A percentile compares a stretch with the other conserved stretches of the same genome.
These are phyloP conservation scores for Riparia riparia DNA, from an alignment of 2,113 vertebrate genomes.

Conservation along the genomic window DNA sequence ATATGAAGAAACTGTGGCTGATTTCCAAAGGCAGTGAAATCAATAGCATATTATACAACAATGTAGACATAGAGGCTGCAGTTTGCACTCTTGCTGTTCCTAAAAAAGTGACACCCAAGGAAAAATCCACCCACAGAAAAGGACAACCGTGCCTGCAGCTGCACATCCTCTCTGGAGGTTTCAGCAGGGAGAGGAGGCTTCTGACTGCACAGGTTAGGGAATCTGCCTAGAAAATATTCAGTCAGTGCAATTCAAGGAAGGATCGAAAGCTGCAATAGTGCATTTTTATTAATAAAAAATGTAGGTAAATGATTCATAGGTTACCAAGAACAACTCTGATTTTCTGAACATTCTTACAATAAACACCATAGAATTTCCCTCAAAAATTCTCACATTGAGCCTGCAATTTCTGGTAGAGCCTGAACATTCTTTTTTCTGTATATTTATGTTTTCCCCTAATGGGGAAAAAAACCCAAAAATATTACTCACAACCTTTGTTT, in stretches of 20 bases:
- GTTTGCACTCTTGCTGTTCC: background rate
- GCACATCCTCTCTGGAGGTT: background rate
- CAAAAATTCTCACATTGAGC: background rate
- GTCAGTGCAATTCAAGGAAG: background rate
- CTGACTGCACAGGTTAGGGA: background rate
- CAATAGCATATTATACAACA: background rate
- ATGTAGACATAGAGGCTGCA: background rate
- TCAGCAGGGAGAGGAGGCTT: background rate
- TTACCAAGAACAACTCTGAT: background rate
- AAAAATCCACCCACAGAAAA: background rate
- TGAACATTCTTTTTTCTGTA: background rate
- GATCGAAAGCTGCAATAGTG: background rate
- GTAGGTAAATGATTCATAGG: background rate
- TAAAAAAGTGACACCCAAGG: background rate
- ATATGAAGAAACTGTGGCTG: background rate
- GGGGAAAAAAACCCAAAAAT: background rate
- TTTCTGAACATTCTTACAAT: background rate
- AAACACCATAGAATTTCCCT: background rate
- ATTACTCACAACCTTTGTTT: background rate
- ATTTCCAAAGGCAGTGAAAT: background rate
- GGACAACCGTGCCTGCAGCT: background rate
- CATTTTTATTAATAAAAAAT: background rate
- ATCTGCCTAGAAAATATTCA: background rate
- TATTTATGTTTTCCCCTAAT: background rate
- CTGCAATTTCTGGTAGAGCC: background rate